Evolutionary conservation across 2,797 vertebrate genomes (phyloP).

Genomic region (Acipenser oxyrinchus): DNA sequence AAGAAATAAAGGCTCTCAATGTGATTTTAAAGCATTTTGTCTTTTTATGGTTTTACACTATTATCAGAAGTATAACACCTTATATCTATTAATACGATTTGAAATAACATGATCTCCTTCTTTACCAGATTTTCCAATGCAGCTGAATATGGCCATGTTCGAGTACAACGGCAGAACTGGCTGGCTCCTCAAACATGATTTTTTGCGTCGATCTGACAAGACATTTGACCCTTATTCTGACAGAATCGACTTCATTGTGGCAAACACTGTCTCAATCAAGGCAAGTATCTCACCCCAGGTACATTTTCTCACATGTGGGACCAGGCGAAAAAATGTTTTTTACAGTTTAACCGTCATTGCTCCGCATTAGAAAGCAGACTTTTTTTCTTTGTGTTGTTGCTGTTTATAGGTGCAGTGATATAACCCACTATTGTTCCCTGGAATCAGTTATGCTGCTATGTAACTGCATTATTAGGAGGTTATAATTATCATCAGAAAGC

Average conservation of each 20-base stretch:
- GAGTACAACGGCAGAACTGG: conserved; percentile 89
- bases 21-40: too few species aligned
- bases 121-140: conserved; percentile 86
- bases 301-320: neutral
- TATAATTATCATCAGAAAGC: too few species aligned
- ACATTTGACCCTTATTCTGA: conserved; percentile 84
- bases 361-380: too few species aligned
- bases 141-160: conserved; percentile 91
- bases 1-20: neutral
- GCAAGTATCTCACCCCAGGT: conserved; percentile 50
- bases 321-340: neutral
- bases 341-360: too few species aligned
- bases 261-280: conserved; percentile 86
- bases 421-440: too few species aligned
- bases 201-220: conserved; percentile 80
- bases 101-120: neutral
- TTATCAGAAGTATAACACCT: too few species aligned
- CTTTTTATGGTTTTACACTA: too few species aligned
- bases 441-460: too few species aligned
- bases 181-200: conserved; percentile 88
- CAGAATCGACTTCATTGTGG: conserved; percentile 83
- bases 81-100: too few species aligned
- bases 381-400: too few species aligned
- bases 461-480: too few species aligned
- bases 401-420: too few species aligned